These are phyloP conservation scores for Brachyistius frenatus DNA, from an alignment of 2,113 vertebrate genomes.

Conservation along the genomic window DNA sequence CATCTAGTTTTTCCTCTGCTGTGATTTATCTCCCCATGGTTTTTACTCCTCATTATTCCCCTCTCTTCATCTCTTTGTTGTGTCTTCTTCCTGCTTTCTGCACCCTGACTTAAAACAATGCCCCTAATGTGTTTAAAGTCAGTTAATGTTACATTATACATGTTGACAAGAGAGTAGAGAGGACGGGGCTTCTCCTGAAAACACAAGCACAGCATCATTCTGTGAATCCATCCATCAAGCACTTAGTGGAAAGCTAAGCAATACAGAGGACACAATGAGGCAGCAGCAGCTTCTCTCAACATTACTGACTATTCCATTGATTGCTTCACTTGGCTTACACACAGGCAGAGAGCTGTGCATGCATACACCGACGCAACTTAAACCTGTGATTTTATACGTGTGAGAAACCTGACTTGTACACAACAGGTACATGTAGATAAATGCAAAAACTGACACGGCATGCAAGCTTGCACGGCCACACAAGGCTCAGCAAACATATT, in stretches of 20 bases:
- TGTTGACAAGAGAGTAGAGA: conserved; percentile 49
- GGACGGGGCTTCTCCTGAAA: conserved; percentile 40
- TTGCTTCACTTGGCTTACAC: conserved; percentile 30
- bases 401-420: conserved; percentile 6
- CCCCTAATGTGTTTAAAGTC: conserved; percentile 62
- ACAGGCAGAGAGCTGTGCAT: background rate
- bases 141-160: conserved; percentile 61
- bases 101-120: conserved; percentile 40
- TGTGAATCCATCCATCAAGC: conserved; percentile 66
- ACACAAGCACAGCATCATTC: conserved; percentile 50
- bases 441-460: background rate
- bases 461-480: background rate
- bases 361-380: background rate
- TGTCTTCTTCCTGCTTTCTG: conserved; percentile 10
- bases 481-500: background rate
- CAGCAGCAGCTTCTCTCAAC: conserved; percentile 26
- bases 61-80: conserved; percentile 1
- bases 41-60: conserved; percentile 24
- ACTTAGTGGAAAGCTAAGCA: conserved; percentile 63
- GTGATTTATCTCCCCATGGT: conserved; percentile 15
- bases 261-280: conserved; percentile 52
- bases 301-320: conserved; percentile 41
- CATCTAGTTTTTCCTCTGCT: background rate
- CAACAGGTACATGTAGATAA: conserved; percentile 3
- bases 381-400: conserved; percentile 4